Evolutionary conservation across 92 coral and sea anemone genomes (phyloP).

Genomic region (Porites evermanni): DNA sequence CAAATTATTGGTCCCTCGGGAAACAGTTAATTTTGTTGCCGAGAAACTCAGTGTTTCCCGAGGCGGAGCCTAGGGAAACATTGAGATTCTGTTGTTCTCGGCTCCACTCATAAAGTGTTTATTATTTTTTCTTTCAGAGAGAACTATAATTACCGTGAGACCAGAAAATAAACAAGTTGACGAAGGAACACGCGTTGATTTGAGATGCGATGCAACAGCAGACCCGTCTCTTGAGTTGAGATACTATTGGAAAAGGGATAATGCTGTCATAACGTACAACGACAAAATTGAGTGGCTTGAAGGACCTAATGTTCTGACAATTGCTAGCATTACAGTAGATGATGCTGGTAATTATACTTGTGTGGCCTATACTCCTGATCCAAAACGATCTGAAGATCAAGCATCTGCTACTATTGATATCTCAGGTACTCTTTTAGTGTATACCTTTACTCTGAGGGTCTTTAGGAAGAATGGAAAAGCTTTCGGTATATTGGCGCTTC

Average conservation of each 20-base stretch:
- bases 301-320: slow-evolving; percentile 49
- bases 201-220: slow-evolving; percentile 68
- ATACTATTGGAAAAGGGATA: slow-evolving; percentile 78
- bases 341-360: slow-evolving; percentile 90
- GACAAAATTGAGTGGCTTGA: slow-evolving; percentile 58
- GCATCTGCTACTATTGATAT: slow-evolving; percentile 69
- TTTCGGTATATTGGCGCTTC: no score
- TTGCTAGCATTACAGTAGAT: slow-evolving; percentile 42
- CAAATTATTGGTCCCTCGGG: no score
- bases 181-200: slow-evolving; percentile 53
- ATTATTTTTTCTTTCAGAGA: slow-evolving; percentile 36
- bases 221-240: slow-evolving; percentile 44
- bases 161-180: slow-evolving; percentile 39
- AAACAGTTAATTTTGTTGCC: no score
- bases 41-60: no score
- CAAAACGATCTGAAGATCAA: slow-evolving; percentile 68
- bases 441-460: no score
- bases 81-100: no score
- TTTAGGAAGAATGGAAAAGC: no score
- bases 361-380: slow-evolving; percentile 81
- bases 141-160: slow-evolving; percentile 49
- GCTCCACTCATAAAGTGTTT: background rate
- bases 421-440: slow-evolving; percentile 58
- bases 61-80: no score
- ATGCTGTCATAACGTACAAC: slow-evolving; percentile 31